Evolutionary conservation across 2,113 vertebrate species (phyloP).

Genomic region (Sorex araneus): DNA sequence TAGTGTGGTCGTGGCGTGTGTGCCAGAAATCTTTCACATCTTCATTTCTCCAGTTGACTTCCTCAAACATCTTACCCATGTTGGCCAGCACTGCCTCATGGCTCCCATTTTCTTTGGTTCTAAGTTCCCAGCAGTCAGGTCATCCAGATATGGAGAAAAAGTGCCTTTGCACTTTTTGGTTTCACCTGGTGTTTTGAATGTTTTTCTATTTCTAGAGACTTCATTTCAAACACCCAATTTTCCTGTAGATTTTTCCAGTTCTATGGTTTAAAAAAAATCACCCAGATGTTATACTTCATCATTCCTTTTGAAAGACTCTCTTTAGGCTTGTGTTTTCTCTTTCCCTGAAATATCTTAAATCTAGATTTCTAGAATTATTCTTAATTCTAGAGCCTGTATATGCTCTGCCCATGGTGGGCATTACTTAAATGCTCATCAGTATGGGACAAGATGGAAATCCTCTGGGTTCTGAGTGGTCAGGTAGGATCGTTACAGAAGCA

Average conservation of each 20-base stretch:
- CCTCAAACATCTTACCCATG: slow-evolving; percentile 57
- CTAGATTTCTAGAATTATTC: no score
- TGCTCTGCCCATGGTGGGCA: not conserved
- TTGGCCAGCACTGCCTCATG: not conserved
- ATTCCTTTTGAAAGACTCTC: slow-evolving; percentile 79
- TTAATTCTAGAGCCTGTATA: no score
- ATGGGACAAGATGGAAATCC: no score
- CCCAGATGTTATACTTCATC: slow-evolving; percentile 76
- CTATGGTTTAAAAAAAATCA: not conserved
- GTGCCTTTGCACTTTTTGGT: slow-evolving; percentile 56
- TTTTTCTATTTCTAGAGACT: slow-evolving; percentile 59
- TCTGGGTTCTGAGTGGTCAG: not conserved
- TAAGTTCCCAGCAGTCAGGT: not conserved
- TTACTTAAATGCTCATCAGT: not conserved
- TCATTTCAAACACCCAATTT: not conserved
- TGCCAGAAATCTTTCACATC: slow-evolving; percentile 24
- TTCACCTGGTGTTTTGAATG: not conserved
- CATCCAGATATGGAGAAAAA: slow-evolving; percentile 64
- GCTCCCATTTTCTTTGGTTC: not conserved
- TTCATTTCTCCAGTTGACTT: slow-evolving; percentile 84
- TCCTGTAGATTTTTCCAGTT: slow-evolving; percentile 59
- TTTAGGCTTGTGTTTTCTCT: slow-evolving; percentile 78
- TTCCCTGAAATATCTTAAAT: slow-evolving; percentile 72
- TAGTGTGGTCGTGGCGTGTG: slow-evolving; percentile 18
- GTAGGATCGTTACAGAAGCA: not conserved